Conservation (phyloP, 1,140 invertebrate species). For the Drosophila ironensis region DNA sequence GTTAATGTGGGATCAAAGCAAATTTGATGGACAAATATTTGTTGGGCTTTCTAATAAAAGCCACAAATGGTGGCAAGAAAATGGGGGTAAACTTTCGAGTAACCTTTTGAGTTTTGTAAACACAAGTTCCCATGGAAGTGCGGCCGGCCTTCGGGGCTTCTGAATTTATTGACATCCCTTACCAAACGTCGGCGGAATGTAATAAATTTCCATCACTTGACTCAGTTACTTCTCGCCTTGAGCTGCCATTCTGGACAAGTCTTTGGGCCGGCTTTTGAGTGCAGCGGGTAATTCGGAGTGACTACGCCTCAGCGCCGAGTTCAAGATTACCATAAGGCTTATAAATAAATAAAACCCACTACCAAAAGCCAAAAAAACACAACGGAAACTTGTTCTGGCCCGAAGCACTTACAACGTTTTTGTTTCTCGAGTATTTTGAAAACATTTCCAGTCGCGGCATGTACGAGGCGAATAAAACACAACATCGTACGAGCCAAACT, state of each 20-base stretch:
- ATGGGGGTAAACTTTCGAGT: not conserved
- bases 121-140: too few relatives aligned
- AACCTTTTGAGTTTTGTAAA: not conserved
- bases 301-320: slow-evolving; percentile 54
- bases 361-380: slow-evolving; percentile 4
- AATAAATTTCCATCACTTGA: slow-evolving; percentile 39
- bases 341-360: slow-evolving; percentile 55
- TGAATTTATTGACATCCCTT: slow-evolving; percentile 29
- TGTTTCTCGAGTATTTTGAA: slow-evolving; percentile 27
- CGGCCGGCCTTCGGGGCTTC: not conserved
- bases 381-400: slow-evolving; percentile 61
- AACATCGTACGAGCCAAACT: slow-evolving; percentile 36
- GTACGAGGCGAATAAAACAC: slow-evolving; percentile 33
- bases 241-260: slow-evolving; percentile 42
- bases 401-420: slow-evolving; percentile 43
- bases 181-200: slow-evolving; percentile 11
- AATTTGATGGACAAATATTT: slow-evolving; percentile 8
- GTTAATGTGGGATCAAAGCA: slow-evolving; percentile 11
- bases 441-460: slow-evolving; percentile 48
- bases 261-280: slow-evolving; percentile 23
- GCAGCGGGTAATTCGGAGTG: slow-evolving; percentile 26
- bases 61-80: not conserved
- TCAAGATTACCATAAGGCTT: slow-evolving; percentile 65
- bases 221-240: slow-evolving; percentile 35
- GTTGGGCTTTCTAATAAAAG: not conserved